Evolutionary conservation across 2,113 vertebrate genomes (phyloP).

Genomic region (Eptesicus fuscus): DNA sequence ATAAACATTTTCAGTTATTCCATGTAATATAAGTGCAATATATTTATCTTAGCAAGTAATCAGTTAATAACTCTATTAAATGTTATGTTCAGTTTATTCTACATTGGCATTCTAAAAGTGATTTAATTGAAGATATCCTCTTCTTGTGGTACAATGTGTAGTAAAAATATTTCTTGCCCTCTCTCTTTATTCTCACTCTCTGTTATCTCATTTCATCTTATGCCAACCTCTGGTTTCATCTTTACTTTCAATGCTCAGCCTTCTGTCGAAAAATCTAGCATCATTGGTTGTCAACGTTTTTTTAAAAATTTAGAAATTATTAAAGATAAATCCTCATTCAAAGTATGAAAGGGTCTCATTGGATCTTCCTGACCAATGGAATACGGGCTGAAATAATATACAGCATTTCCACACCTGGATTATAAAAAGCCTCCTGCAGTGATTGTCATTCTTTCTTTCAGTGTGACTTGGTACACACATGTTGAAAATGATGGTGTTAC

Average conservation of each 20-base stretch:
- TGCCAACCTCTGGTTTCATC: neutral
- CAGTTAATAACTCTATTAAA: neutral
- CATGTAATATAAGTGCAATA: neutral
- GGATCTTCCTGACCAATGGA: neutral
- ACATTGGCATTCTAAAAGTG: neutral
- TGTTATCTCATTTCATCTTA: neutral
- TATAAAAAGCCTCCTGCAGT: neutral
- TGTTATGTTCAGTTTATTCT: neutral
- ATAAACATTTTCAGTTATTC: neutral
- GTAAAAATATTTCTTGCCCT: neutral
- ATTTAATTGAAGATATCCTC: neutral
- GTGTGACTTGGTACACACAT: neutral
- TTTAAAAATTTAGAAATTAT: neutral
- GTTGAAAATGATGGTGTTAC: neutral
- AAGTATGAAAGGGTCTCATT: neutral
- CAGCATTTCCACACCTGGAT: accelerated
- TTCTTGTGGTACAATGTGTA: neutral
- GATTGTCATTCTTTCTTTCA: neutral
- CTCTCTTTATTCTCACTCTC: neutral
- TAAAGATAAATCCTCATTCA: neutral
- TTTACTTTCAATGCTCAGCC: neutral
- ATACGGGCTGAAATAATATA: neutral
- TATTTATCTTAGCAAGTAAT: neutral
- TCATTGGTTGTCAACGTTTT: neutral
- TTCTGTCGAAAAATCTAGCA: neutral